Base-by-base conservation (phyloP, 2,113 vertebrate genomes). In the Leucosticte australis region DNA sequence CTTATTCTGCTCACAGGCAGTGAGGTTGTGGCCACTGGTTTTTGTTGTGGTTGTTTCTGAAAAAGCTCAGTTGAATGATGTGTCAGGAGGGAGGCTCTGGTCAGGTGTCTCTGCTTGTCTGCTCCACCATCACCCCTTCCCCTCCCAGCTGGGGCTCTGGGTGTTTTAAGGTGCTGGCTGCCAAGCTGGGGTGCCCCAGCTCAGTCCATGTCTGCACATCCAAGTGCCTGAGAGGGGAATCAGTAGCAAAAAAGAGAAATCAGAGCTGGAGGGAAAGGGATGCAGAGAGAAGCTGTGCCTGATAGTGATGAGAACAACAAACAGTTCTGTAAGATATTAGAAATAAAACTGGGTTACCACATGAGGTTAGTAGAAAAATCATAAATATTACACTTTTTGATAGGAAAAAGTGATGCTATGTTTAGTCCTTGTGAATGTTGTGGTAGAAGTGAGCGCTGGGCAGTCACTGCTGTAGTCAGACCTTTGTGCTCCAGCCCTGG, bases 171-270 rank as follows among this genome's bases (percentile, higher is more conserved):
- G 60, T 60, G 70, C 79, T 68, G 65, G 53, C 8, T 26, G 23
- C 42, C 5, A 0, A 27, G 62, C 1, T n/a, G n/a, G 30, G n/a
- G 22, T 31, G 49, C 73, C 4, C 42, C 1, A 10, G 1, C 19
- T 12, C 1, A 5, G 30, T 33, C 21, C 27, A 1, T 2, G 5
- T 37, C 52, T 67, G 64, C n/a, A 15, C 26, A 18, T 39, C 46
- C 3, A 5, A 16, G 55, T 39, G 42, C 41, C 49, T 6, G 8
- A 39, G 20, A 47, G 15, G 13, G 13, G 24, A 65, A 37, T 5
- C 4, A 6, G 1, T 33, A 12, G 41, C 6, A 17, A 55, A 33
- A 60, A 63, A 6, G 1, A 70, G 50, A 47, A 77, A 49, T 65
- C 21, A 14, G 52, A 88, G 76, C 39, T 35, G 28, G 55, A 60